phyloP scores from a whole-genome alignment of 1,140 invertebrate genomes.

The Diabrotica virgifera region DNA sequence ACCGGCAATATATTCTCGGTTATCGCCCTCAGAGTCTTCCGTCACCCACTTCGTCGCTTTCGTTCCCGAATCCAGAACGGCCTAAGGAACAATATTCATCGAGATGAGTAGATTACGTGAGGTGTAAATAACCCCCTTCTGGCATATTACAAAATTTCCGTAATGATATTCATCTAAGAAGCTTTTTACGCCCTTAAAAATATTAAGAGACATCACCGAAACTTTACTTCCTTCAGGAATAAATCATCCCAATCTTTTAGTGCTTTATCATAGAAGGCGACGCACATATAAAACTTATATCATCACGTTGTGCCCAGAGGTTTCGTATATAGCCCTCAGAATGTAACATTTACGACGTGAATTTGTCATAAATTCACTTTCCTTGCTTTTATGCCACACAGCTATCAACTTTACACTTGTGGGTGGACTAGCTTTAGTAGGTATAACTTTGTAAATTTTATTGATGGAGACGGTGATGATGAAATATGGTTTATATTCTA shows the following conservation, averaged over 20 bases:
- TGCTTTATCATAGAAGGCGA: slow-evolving; percentile 7
- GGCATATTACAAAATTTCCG: not conserved
- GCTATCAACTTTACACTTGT: slow-evolving; percentile 1
- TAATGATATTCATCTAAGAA: not conserved
- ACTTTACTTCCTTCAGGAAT: not conserved
- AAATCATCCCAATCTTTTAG: slow-evolving; percentile 8
- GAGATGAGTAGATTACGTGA: too few relatives aligned
- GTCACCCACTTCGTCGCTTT: too few relatives aligned
- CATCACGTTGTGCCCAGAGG: not conserved
- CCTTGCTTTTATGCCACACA: not conserved
- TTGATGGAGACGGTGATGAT: too few relatives aligned
- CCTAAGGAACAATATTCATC: too few relatives aligned
- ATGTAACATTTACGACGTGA: slow-evolving; percentile 9
- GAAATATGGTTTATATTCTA: too few relatives aligned
- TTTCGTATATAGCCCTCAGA: slow-evolving; percentile 5
- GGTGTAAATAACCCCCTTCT: not conserved
- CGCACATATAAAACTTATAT: slow-evolving; percentile 9
- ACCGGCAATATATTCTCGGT: too few relatives aligned
- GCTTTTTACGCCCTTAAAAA: not conserved
- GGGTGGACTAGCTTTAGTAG: not conserved
- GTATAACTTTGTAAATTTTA: too few relatives aligned
- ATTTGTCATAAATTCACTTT: slow-evolving; percentile 13
- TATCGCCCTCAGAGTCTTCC: too few relatives aligned
- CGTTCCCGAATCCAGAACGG: too few relatives aligned
- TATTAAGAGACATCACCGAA: slow-evolving; percentile 1